A percentile compares a stretch with the other conserved stretches of the same genome.
Conservation (phyloP, 2,797 vertebrate genomes). For the Tenualosa thibaudeaui region DNA sequence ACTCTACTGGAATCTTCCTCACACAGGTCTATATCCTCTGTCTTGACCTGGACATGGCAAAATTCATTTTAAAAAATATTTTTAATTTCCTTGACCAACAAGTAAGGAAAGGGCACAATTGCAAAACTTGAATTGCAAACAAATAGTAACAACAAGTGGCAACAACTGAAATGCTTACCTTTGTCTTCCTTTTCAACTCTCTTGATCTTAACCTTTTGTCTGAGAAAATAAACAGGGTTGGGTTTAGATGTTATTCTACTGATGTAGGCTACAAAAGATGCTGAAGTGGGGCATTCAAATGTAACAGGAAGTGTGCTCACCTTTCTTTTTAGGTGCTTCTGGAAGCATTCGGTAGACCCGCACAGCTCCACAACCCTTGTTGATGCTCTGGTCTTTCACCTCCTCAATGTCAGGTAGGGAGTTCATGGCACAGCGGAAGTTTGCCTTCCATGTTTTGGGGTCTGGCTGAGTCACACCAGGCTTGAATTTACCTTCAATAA, state of each 20-base stretch:
- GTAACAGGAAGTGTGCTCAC: conserved; percentile 51
- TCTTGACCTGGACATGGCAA: conserved; percentile 58
- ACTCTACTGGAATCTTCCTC: conserved; percentile 61
- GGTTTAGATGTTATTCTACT: conserved; percentile 33
- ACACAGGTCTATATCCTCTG: conserved; percentile 67
- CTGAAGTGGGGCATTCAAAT: not conserved
- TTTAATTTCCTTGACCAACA: not conserved
- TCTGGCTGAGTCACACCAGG: conserved; percentile 78
- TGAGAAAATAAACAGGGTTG: conserved; percentile 55
- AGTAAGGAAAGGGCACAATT: not conserved
- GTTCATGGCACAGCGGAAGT: conserved; percentile 98
- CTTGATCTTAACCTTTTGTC: conserved; percentile 78
- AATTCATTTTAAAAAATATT: not conserved
- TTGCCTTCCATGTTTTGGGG: conserved; percentile 98
- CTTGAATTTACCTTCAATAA: conserved; percentile 82
- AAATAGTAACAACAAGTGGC: not conserved
- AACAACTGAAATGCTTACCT: conserved; percentile 68
- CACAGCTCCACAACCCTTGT: conserved; percentile 89
- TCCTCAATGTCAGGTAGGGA: conserved; percentile 93
- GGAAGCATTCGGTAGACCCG: conserved; percentile 93
- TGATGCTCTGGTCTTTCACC: conserved; percentile 89
- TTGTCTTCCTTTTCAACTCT: conserved; percentile 71
- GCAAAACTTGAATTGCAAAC: not conserved
- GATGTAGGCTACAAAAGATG: not conserved
- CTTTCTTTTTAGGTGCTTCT: conserved; percentile 53